Conservation (phyloP, 2,888 invertebrate genomes). For the Spisula subtruncata region DNA sequence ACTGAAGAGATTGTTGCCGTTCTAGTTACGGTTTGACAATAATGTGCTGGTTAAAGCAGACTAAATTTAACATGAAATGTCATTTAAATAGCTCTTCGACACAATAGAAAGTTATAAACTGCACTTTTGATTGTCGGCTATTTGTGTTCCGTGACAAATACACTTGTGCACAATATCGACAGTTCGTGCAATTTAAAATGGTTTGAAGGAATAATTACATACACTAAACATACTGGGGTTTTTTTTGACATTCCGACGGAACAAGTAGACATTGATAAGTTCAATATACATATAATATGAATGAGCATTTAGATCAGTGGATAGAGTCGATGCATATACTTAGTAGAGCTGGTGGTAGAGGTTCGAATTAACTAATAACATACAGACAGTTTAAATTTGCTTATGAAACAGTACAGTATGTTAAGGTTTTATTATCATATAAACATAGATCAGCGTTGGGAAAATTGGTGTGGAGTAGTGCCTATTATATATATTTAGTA, state of each 20-base stretch:
- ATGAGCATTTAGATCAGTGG: no score
- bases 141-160: not conserved
- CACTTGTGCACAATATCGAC: not conserved
- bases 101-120: conserved; percentile 4
- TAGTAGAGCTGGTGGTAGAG: no score
- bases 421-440: no score
- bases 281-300: no score
- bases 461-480: no score
- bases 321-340: no score
- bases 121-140: not conserved
- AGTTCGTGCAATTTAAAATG: not conserved
- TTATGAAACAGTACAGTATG: no score
- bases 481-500: no score
- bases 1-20: no score
- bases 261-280: not conserved
- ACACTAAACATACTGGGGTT: not conserved
- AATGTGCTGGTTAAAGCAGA: not conserved
- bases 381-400: no score
- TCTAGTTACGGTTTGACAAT: not conserved
- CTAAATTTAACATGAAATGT: not conserved
- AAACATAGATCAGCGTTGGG: no score
- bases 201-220: conserved; percentile 3
- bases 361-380: no score
- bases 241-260: not conserved
- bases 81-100: not conserved